Conservation (phyloP, 2,113 vertebrate genomes). For the Callopanchax toddi region DNA sequence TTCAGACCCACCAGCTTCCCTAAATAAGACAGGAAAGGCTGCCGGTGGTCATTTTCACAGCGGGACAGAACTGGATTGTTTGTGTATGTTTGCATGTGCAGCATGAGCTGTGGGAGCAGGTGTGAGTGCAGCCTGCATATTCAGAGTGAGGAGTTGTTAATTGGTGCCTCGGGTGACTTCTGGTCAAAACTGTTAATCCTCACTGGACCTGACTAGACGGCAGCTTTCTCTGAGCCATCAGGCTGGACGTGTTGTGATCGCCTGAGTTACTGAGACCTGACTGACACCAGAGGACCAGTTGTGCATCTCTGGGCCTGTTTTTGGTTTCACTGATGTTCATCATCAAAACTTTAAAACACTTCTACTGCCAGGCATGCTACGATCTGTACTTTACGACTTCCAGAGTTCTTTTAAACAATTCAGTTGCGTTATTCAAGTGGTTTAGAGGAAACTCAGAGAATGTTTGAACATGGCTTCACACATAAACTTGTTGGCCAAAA, state of each 20-base stretch:
- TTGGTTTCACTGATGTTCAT: neutral
- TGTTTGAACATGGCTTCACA: slow-evolving; percentile 11
- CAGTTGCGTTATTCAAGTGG: slow-evolving; percentile 23
- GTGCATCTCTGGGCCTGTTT: slow-evolving; percentile 13
- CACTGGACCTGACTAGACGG: slow-evolving; percentile 35
- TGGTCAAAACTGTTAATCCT: slow-evolving; percentile 52
- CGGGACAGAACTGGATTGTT: slow-evolving; percentile 4
- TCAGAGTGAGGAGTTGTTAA: slow-evolving; percentile 50
- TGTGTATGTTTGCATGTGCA: neutral
- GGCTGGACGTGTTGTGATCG: slow-evolving; percentile 27
- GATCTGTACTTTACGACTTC: neutral
- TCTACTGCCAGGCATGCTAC: no score
- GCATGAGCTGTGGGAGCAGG: slow-evolving; percentile 10
- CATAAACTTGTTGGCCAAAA: no score
- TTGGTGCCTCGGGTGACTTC: slow-evolving; percentile 51
- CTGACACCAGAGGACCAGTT: slow-evolving; percentile 4
- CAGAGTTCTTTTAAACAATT: slow-evolving; percentile 10
- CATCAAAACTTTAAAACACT: slow-evolving; percentile 36
- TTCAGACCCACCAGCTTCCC: slow-evolving; percentile 42
- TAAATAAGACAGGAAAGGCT: slow-evolving; percentile 43
- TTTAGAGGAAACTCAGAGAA: slow-evolving; percentile 16
- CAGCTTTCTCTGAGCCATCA: slow-evolving; percentile 51
- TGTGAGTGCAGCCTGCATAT: slow-evolving; percentile 33
- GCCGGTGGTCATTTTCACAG: slow-evolving; percentile 36
- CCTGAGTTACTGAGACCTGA: slow-evolving; percentile 17